Conservation (phyloP, 2,888 invertebrate species). For the Lithophane socia region DNA sequence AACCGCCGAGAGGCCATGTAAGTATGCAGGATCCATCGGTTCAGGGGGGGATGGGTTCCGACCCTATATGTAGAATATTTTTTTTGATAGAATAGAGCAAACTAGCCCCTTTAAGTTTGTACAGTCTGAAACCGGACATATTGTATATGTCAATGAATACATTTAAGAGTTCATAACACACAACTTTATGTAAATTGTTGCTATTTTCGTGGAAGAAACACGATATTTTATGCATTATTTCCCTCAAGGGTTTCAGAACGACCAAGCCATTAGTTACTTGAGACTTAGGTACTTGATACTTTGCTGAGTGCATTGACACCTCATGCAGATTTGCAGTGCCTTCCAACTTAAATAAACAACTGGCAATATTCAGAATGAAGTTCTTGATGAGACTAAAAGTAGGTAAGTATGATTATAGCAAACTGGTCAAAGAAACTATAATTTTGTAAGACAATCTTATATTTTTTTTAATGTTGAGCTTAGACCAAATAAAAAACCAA, state of each 20-base stretch:
- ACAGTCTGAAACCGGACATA: too few relatives aligned
- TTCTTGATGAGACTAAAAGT: background rate
- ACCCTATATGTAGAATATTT: too few relatives aligned
- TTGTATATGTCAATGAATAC: conserved; percentile 15
- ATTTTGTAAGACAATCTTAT: too few relatives aligned
- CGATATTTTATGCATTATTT: conserved; percentile 25
- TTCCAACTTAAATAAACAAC: background rate
- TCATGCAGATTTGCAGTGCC: conserved; percentile 4
- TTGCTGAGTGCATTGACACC: conserved; percentile 8
- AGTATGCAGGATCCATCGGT: too few relatives aligned
- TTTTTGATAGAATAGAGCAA: too few relatives aligned
- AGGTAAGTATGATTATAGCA: background rate
- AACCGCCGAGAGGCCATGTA: too few relatives aligned
- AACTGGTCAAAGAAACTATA: background rate
- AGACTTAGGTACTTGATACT: conserved; percentile 29
- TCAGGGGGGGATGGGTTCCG: too few relatives aligned
- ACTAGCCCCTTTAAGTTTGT: too few relatives aligned
- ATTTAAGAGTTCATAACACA: conserved; percentile 1
- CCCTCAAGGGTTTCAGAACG: conserved; percentile 17
- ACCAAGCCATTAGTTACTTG: conserved; percentile 7
- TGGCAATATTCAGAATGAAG: background rate
- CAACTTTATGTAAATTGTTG: conserved; percentile 3
- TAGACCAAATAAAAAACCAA: too few relatives aligned
- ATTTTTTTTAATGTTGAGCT: too few relatives aligned
- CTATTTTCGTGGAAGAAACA: conserved; percentile 3